Conservation (phyloP, 1,140 invertebrate species). For the Aphaenogaster rudis region DNA sequence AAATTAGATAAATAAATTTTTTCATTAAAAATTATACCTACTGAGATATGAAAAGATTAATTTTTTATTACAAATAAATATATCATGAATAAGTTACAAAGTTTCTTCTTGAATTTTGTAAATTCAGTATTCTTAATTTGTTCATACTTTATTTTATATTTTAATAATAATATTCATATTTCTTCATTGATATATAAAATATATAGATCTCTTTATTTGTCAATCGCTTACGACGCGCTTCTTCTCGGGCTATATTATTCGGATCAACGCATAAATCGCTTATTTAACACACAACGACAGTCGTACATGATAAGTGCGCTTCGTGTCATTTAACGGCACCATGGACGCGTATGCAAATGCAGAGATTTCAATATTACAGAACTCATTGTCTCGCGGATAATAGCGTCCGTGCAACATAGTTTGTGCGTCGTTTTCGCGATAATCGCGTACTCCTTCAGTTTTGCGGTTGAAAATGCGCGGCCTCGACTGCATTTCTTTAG, state of each 20-base stretch:
- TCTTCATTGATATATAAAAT: conserved; percentile 2
- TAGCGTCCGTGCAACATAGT: conserved; percentile 26
- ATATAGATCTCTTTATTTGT: conserved; percentile 23
- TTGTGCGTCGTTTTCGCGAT: neutral
- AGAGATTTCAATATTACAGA: conserved; percentile 54
- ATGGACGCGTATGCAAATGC: conserved; percentile 35
- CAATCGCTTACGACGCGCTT: neutral
- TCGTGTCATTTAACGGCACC: conserved; percentile 43
- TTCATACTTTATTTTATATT: neutral
- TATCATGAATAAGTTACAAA: neutral
- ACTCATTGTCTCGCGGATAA: conserved; percentile 55
- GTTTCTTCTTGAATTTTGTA: neutral
- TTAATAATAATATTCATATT: neutral
- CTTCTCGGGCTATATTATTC: neutral
- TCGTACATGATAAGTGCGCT: conserved; percentile 25
- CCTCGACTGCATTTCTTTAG: conserved; percentile 21
- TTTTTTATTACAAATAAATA: neutral
- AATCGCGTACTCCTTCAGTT: conserved; percentile 4
- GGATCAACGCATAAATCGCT: conserved; percentile 6
- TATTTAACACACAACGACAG: conserved; percentile 34
- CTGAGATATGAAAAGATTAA: neutral
- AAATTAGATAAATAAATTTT: neutral
- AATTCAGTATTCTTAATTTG: neutral
- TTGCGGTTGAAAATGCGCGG: neutral
- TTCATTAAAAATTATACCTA: neutral